Percentiles rank a stretch among this genome's conserved stretches.
Evolutionary conservation across 2,797 vertebrate species (phyloP).

Genomic region (Leptatherina wallacei): DNA sequence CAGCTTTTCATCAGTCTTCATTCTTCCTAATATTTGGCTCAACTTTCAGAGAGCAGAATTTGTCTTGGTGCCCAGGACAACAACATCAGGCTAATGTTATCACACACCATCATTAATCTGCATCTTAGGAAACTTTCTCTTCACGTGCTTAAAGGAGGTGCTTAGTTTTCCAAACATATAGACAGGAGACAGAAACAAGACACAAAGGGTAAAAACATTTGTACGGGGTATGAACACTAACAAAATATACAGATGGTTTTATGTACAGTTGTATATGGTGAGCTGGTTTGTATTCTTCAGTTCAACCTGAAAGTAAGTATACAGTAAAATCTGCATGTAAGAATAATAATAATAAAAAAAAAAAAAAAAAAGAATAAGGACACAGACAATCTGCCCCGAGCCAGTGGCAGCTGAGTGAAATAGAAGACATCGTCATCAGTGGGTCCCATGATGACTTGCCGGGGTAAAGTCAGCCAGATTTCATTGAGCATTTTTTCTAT

Average conservation of each 20-base stretch:
- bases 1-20: conserved; percentile 21
- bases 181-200: background rate
- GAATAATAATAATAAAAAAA: background rate
- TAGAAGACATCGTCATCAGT: background rate
- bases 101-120: conserved; percentile 17
- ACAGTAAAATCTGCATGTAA: background rate
- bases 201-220: background rate
- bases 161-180: background rate
- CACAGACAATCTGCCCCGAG: background rate
- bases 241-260: background rate
- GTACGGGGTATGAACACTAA: background rate
- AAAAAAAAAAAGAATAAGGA: background rate
- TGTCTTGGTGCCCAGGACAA: conserved; percentile 6
- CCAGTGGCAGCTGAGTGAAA: too few species aligned
- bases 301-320: background rate
- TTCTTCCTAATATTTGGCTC: conserved; percentile 16
- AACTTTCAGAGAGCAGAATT: conserved; percentile 25
- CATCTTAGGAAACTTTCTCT: conserved; percentile 24
- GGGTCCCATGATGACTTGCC: background rate
- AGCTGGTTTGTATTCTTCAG: too few species aligned
- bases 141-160: conserved; percentile 5
- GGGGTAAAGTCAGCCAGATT: background rate
- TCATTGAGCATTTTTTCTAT: background rate
- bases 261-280: background rate
- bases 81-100: conserved; percentile 15